These are phyloP conservation scores for Hucho hucho DNA, from an alignment of 2,113 vertebrate species.

Conservation along the genomic window DNA sequence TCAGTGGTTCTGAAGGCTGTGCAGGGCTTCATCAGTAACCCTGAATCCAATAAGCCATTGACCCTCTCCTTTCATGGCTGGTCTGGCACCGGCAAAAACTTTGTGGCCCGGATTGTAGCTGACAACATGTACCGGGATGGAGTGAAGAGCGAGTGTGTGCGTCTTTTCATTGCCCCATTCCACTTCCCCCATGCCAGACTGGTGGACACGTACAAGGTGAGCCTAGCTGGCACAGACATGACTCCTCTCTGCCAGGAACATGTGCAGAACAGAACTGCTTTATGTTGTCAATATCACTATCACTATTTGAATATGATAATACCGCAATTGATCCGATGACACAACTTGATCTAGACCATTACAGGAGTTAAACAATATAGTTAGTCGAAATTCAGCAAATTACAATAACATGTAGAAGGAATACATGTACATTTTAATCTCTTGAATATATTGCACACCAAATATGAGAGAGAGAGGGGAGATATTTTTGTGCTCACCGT, in stretches of 20 bases:
- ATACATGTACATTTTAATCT: no score
- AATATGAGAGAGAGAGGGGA: no score
- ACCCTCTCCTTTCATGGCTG: slow-evolving; percentile 94
- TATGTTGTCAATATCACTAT: not conserved
- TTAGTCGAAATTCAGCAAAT: no score
- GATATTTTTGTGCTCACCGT: not conserved
- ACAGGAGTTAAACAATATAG: no score
- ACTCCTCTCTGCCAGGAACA: not conserved
- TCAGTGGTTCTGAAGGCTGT: slow-evolving; percentile 77
- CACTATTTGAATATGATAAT: slow-evolving; percentile 7
- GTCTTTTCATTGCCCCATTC: slow-evolving; percentile 83
- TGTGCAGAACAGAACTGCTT: not conserved
- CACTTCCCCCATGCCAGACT: slow-evolving; percentile 87
- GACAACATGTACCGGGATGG: slow-evolving; percentile 88
- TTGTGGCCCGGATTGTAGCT: slow-evolving; percentile 85
- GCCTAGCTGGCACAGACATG: slow-evolving; percentile 23
- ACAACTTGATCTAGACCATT: not conserved
- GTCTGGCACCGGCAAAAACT: slow-evolving; percentile 97
- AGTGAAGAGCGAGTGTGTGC: slow-evolving; percentile 85
- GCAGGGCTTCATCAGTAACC: slow-evolving; percentile 78
- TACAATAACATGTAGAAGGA: no score
- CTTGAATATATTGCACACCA: no score
- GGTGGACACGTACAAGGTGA: slow-evolving; percentile 89
- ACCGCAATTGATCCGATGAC: not conserved
- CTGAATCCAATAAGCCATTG: slow-evolving; percentile 77